These are phyloP conservation scores for Melikaiella ostensackeni DNA, from an alignment of 2,888 invertebrate genomes.

Conservation along the genomic window DNA sequence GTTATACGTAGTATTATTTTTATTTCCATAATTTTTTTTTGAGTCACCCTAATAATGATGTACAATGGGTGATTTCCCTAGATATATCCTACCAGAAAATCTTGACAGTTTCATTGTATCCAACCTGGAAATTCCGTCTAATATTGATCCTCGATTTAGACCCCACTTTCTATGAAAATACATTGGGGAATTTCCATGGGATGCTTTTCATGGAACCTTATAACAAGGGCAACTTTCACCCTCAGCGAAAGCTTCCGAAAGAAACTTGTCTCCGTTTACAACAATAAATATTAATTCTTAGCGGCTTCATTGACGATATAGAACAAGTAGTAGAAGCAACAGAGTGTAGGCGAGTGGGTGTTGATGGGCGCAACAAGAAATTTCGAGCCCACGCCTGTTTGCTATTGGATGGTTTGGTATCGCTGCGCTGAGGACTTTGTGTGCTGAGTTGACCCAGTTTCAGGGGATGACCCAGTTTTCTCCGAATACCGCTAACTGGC, in stretches of 20 bases:
- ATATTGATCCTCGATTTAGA: no score
- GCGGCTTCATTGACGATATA: no score
- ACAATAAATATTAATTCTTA: background rate
- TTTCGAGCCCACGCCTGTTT: constrained; percentile 40
- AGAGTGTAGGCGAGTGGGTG: background rate
- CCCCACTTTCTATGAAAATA: no score
- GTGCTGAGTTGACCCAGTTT: constrained; percentile 64
- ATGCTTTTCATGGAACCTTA: no score
- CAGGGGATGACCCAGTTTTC: constrained; percentile 65
- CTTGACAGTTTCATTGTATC: no score
- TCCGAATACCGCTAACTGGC: constrained; percentile 51
- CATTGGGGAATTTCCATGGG: no score
- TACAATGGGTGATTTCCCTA: no score
- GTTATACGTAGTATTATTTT: no score
- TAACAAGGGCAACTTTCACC: background rate
- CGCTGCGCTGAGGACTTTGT: constrained; percentile 48
- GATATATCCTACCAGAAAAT: no score
- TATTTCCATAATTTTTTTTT: no score
- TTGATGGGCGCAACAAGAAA: constrained; percentile 31
- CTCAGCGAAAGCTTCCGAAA: background rate
- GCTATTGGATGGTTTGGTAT: constrained; percentile 47
- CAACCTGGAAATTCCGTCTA: no score
- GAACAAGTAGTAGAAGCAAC: background rate
- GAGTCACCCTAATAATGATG: no score
- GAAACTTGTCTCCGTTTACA: background rate